phyloP scores from a whole-genome alignment of 2,113 vertebrate species.

The Gasterosteus nipponicus region DNA sequence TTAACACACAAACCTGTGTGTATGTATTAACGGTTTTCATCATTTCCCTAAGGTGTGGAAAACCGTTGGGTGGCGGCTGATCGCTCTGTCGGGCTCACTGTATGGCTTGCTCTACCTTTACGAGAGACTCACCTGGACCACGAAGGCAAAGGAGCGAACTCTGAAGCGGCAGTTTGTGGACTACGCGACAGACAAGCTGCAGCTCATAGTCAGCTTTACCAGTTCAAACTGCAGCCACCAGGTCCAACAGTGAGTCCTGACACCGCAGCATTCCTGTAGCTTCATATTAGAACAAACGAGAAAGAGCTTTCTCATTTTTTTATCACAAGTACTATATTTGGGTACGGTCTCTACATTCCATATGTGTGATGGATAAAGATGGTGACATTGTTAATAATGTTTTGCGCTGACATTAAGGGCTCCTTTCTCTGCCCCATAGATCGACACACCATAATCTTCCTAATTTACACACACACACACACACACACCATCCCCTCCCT shows the following conservation, averaged over 20 bases:
- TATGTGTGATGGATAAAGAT: not conserved
- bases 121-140: slow-evolving; percentile 94
- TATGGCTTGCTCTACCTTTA: slow-evolving; percentile 92
- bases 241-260: slow-evolving; percentile 92
- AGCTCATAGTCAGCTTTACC: slow-evolving; percentile 93
- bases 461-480: not conserved
- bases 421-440: not conserved
- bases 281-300: not conserved
- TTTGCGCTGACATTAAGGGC: not conserved
- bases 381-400: not conserved
- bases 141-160: slow-evolving; percentile 89
- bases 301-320: not conserved
- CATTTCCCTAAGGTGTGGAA: slow-evolving; percentile 85
- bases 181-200: slow-evolving; percentile 92
- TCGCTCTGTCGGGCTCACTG: slow-evolving; percentile 87
- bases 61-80: slow-evolving; percentile 91
- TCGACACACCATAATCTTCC: not conserved
- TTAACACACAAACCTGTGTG: not conserved
- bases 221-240: slow-evolving; percentile 97
- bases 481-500: not conserved
- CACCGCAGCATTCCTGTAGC: not conserved
- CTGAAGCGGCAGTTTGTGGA: slow-evolving; percentile 97
- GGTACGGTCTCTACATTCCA: not conserved
- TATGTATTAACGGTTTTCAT: not conserved
- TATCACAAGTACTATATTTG: not conserved